Evolutionary conservation across 2,113 vertebrate species (phyloP), one percentile per base, ranked within the genome.

Genomic region (Apus apus): DNA sequence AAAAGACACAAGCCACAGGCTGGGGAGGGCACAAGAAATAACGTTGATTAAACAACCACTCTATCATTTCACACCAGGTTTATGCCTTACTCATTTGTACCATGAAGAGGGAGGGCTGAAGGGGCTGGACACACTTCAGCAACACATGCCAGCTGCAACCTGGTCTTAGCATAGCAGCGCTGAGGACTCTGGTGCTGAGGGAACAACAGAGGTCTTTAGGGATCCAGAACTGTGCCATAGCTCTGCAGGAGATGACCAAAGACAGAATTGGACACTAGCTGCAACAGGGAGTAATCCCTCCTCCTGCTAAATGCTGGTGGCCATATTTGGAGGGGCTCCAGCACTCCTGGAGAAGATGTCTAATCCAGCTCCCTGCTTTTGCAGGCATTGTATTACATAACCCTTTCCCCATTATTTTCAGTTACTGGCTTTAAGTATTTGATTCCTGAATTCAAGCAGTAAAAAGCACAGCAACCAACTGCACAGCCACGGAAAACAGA

Each of bases 381-480:
- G 46, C 30, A 89, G 30, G 16, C 27, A 32, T 50, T 65, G 10
- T 20, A 32, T 89, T 86, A 90, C 43, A 86, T 66, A 90, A 92
- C 4, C 4, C 11, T n/a, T 65, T 40, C 11, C 27, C n/a, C 5
- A 26, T 46, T 43, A 70, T 70, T 57, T 40, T 4, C 3, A 15
- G 1, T 76, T 83, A 85, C 80, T 85, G 56, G 8, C 45, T 86
- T 36, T 50, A 71, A 74, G 51, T 62, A 81, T n/a, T 60, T 56
- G 65, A 66, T 80, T 89, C 76, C 38, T 89, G 65, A 95, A 84
- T 84, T 82, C 43, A 68, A 56, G 53, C 53, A 87, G 75, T 77
- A 89, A 94, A 96, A 94, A 81, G 53, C 73, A 93, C 73, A 93
- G 68, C 75, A 89, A 74, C 43, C 51, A 71, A 56, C 17, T 84